Base-by-base conservation (phyloP, 2,113 vertebrate genomes). In the Uria aalge region DNA sequence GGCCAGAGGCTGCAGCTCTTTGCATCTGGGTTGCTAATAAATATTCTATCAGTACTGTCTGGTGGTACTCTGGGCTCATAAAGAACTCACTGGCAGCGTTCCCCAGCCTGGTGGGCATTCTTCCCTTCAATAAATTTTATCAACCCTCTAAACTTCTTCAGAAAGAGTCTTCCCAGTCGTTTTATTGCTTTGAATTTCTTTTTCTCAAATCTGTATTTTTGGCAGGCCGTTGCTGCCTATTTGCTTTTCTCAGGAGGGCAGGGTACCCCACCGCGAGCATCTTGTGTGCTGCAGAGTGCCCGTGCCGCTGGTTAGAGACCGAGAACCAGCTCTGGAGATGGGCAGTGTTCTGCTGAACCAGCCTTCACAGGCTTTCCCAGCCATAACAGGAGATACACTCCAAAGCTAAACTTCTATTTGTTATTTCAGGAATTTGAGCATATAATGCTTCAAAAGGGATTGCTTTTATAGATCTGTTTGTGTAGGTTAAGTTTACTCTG, bases 371-470 rank as follows among this genome's bases (percentile, higher is more conserved):
- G 56, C 63, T 91, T 89, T 71, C 71, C 41, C 43, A 18, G 53
- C 38, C 26, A 11, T 27, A 50, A 50, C 50, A 56, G 34, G 32
- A 55, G 68, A 50, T 50, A 8, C 16, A 36, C 32, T 68, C 55
- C 23, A 67, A 59, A 88, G 82, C 88, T 91, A 60, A 94, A 88
- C 77, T 88, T 88, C 50, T 48, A 29, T 85, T 85, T 87, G 85
- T 97, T 95, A 81, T 96, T 93, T 97, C 90, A 94, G 95, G 88
- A 95, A 85, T 91, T 94, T 79, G 95, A 90, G 92, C 76, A 81
- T 62, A 22, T 85, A 72, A 77, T 91, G 57, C 72, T 97, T 94
- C 84, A 96, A 83, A 60, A 75, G 12, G 34, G 93, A 72, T 93
- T 89, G 92, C 92, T 97, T 97, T 95, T 97, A 80, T 87, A 67